Conservation (phyloP, 2,113 vertebrate species). For the Tricholaema leucomelas region DNA sequence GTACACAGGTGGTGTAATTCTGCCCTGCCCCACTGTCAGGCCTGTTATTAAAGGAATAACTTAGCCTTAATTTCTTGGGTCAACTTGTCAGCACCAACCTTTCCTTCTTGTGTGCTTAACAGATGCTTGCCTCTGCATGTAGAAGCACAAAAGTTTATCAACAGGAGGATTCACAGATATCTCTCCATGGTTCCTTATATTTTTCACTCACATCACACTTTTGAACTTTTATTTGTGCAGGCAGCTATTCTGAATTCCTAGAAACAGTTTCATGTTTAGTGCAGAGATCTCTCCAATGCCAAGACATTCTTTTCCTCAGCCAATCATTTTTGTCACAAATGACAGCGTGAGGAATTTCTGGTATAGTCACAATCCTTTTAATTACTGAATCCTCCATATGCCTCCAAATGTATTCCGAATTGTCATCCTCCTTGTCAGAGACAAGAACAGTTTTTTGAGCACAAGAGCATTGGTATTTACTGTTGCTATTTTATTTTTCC, state of each 20-base stretch:
- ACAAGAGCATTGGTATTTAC: not conserved
- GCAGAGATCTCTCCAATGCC: not conserved
- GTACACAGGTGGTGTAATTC: slow-evolving; percentile 17
- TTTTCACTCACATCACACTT: slow-evolving; percentile 11
- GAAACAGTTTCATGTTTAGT: not conserved
- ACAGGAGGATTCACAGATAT: not conserved
- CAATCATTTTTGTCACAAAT: slow-evolving; percentile 30
- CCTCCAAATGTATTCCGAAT: not conserved
- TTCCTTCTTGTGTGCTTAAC: slow-evolving; percentile 13
- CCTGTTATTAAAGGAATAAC: slow-evolving; percentile 27
- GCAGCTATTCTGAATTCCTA: not conserved
- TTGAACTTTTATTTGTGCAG: not conserved
- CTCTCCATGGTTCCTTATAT: not conserved
- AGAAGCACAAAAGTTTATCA: slow-evolving; percentile 33
- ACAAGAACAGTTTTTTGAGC: slow-evolving; percentile 7
- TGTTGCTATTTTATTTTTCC: not conserved
- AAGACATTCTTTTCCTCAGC: not conserved
- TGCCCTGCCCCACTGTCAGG: not conserved
- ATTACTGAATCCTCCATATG: slow-evolving; percentile 13
- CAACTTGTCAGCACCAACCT: slow-evolving; percentile 39
- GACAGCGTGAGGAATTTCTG: slow-evolving; percentile 2
- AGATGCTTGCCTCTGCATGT: not conserved
- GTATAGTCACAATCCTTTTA: slow-evolving; percentile 10
- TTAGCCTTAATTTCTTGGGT: slow-evolving; percentile 46
- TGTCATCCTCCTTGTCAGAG: slow-evolving; percentile 10